These are phyloP conservation scores for Panthera leo DNA, from an alignment of 2,113 vertebrate species.

Conservation along the genomic window DNA sequence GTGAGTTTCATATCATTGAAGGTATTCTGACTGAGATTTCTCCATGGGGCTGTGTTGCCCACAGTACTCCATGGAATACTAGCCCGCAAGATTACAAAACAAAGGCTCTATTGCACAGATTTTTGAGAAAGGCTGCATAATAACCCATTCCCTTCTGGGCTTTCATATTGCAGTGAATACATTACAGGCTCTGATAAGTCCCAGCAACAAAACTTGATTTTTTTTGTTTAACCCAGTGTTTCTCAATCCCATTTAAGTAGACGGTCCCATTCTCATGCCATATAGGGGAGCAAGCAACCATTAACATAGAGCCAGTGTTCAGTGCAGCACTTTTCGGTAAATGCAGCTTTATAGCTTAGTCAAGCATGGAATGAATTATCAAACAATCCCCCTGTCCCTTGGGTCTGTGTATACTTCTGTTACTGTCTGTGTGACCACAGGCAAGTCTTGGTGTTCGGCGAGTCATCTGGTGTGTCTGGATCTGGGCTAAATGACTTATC, in stretches of 20 bases:
- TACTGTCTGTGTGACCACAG: neutral
- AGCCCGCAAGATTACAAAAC: neutral
- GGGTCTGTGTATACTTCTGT: neutral
- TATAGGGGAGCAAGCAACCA: accelerated
- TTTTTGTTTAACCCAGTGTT: neutral
- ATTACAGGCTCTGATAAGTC: neutral
- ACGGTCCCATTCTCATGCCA: too few species aligned
- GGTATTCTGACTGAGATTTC: neutral
- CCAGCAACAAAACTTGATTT: neutral
- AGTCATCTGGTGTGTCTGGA: neutral
- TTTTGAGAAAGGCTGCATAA: neutral
- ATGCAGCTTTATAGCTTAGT: neutral
- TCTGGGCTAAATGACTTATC: neutral
- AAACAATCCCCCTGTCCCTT: neutral
- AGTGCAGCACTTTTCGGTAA: neutral
- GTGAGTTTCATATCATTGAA: neutral
- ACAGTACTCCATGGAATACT: neutral
- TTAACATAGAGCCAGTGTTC: neutral
- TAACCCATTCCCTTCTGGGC: neutral
- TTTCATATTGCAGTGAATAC: neutral
- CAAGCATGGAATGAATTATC: neutral
- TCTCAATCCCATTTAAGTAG: neutral
- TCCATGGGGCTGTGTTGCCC: neutral
- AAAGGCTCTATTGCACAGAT: neutral
- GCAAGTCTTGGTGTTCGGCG: neutral